Conservation (phyloP, 23 tunicate genomes). For the Trididemnum nubilum region DNA sequence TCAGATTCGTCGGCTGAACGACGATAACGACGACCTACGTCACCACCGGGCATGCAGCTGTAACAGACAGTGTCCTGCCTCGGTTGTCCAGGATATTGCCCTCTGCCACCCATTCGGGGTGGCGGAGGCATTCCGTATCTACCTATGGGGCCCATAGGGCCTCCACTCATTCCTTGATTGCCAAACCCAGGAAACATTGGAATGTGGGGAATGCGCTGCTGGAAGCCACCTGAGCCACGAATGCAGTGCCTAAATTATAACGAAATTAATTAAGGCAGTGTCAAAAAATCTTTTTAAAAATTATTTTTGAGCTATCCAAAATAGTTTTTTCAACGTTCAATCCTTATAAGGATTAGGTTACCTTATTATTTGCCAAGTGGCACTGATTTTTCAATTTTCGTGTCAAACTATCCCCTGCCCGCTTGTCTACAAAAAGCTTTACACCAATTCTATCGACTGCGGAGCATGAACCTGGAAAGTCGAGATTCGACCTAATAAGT, state of each 20-base stretch:
- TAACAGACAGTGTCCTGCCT: slow-evolving; percentile 56
- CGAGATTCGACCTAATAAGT: no score
- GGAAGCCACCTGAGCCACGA: slow-evolving; percentile 67
- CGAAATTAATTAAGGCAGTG: neutral
- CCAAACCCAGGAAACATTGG: slow-evolving; percentile 34
- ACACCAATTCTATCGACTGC: no score
- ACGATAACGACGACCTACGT: slow-evolving; percentile 22
- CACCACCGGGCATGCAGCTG: slow-evolving; percentile 83
- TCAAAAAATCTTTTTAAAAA: no score
- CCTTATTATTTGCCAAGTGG: no score
- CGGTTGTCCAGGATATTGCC: no score
- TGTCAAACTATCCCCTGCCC: no score
- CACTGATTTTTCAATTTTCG: no score
- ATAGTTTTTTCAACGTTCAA: no score
- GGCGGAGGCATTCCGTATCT: slow-evolving; percentile 24
- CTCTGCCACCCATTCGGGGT: neutral
- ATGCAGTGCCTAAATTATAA: slow-evolving; percentile 91
- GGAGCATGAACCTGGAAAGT: no score
- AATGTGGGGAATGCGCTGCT: slow-evolving; percentile 61
- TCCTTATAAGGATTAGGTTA: no score
- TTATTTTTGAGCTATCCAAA: no score
- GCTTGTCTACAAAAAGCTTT: no score
- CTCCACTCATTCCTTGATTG: neutral
- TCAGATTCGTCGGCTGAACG: slow-evolving; percentile 45
- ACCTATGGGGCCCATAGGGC: neutral